Evolutionary conservation across 2,113 vertebrate genomes (phyloP).

Genomic region (Bufo bufo): DNA sequence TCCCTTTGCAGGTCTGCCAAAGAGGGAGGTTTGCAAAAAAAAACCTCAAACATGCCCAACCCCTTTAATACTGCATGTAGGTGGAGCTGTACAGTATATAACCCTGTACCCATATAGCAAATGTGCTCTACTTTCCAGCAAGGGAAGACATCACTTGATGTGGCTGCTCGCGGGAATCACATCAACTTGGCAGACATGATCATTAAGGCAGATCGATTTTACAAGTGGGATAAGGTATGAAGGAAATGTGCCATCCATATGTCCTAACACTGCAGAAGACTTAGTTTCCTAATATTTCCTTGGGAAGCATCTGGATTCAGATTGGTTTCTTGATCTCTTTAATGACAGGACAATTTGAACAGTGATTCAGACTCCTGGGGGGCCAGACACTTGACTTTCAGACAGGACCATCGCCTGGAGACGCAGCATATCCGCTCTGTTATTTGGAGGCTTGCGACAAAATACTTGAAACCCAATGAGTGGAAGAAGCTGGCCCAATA

Average conservation of each 20-base stretch:
- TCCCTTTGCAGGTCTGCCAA: no score
- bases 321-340: not conserved
- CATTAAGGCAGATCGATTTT: constrained; percentile 89
- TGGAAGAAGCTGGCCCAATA: constrained; percentile 85
- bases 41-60: no score
- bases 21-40: no score
- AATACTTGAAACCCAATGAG: constrained; percentile 76
- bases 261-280: not conserved
- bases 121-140: constrained; percentile 73
- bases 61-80: not conserved
- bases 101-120: not conserved
- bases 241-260: not conserved
- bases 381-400: constrained; percentile 78
- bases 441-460: constrained; percentile 84
- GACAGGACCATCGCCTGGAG: constrained; percentile 82
- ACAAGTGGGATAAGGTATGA: constrained; percentile 82
- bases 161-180: constrained; percentile 85
- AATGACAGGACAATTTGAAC: constrained; percentile 73
- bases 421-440: constrained; percentile 82
- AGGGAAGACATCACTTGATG: constrained; percentile 84
- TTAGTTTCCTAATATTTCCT: no score
- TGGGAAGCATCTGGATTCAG: no score
- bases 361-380: constrained; percentile 67
- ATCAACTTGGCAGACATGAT: constrained; percentile 87
- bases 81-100: not conserved